A percentile compares a stretch with the other conserved stretches of the same genome.
These are phyloP conservation scores for Temnothorax nylanderi DNA, from an alignment of 1,140 invertebrate genomes.

Conservation along the genomic window DNA sequence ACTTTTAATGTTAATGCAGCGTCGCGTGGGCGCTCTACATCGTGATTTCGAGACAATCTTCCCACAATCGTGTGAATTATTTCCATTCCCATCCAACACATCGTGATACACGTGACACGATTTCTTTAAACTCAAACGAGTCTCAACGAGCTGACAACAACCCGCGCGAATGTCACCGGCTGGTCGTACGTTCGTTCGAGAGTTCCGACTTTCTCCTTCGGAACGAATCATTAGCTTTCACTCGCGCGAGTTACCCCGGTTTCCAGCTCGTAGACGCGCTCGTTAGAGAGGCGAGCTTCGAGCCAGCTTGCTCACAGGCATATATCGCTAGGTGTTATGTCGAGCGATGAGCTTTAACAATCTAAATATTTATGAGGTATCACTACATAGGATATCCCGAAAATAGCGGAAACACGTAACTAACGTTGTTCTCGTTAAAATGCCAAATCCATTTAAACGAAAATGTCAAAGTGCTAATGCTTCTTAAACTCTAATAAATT, in stretches of 20 bases:
- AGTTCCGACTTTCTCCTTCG: constrained; percentile 75
- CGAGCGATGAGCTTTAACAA: not conserved
- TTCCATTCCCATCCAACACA: constrained; percentile 1
- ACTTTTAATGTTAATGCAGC: not conserved
- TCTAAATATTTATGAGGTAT: constrained; percentile 25
- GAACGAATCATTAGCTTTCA: constrained; percentile 77
- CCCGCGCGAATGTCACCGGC: constrained; percentile 63
- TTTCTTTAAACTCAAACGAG: constrained; percentile 49
- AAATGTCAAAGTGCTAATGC: not conserved
- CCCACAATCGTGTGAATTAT: constrained; percentile 16
- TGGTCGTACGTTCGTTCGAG: constrained; percentile 37
- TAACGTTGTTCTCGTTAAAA: no score
- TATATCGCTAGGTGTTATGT: not conserved
- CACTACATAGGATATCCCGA: not conserved
- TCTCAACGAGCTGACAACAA: constrained; percentile 41
- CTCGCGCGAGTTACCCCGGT: constrained; percentile 69
- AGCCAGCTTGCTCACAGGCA: not conserved
- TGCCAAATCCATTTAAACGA: no score
- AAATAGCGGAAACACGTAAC: not conserved
- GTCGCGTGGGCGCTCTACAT: not conserved
- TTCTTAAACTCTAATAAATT: not conserved
- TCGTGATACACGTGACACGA: constrained; percentile 68
- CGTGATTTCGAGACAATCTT: not conserved
- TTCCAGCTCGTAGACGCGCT: constrained; percentile 67
- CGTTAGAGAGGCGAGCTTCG: constrained; percentile 60